Base-by-base conservation (phyloP, 2,888 invertebrate genomes). In the Villa cingulata region DNA sequence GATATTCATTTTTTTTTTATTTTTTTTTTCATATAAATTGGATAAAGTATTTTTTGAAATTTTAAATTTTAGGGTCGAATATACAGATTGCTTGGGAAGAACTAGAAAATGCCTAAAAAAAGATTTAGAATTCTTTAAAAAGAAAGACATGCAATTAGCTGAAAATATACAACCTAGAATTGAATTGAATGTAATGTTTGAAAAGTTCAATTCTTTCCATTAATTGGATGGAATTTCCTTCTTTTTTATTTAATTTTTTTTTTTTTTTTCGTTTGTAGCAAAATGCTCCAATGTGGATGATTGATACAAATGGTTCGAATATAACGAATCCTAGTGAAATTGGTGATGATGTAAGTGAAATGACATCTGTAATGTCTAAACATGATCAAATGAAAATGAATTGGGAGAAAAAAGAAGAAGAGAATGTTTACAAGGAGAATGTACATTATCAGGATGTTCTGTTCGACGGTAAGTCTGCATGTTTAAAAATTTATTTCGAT, bases 371-470 rank as follows among this genome's bases (percentile, higher is more conserved):
- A 43, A 76, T 75, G 62, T 75, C 74, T 59, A 71, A 77, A 58
- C 73, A 77, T 38, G 80, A 85, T 59, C 77, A 83, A 50, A 76
- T 88, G 70, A 76, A 89, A 41, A 73, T 80, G 54, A 84, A 88
- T 63, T 95, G 94, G 94, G 89, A 92, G 59, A 73, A 83, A 53
- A 86, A 91, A 59, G 88, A 86, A 60, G 75, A 73, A 42, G 80
- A 83, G 59, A 70, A 88, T 45, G 63, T 78, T 0, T 74, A 80
- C 4, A 84, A 89, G 66, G 72, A 78, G 50, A 75, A 85, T 67
- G 76, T 90, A 44, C 94, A 95, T 70, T 96, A 96, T 63, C 87
- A 92, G 68, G 91, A 95, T 71, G 75, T 96, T 45, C 74, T 88
- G 48, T 91, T 85, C 67, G 86, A 90, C 67, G 86, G 86, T 85